Percentiles rank a stretch among this genome's conserved stretches.
Evolutionary conservation across 2,888 invertebrate genomes (phyloP).

Genomic region (Lycia hirtaria): DNA sequence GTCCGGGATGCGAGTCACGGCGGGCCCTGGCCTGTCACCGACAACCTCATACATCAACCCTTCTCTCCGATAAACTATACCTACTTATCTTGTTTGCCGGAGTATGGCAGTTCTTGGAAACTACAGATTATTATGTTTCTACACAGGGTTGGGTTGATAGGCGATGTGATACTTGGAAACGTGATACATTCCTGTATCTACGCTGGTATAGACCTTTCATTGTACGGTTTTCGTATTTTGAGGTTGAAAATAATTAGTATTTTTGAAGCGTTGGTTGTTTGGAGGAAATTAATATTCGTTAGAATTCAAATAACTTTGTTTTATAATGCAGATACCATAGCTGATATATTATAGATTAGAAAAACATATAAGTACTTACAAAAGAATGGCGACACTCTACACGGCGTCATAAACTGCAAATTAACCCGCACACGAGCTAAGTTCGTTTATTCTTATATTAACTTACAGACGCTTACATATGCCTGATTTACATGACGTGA

Average conservation of each 20-base stretch:
- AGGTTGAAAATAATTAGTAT: neutral
- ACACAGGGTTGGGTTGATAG: slow-evolving; percentile 10
- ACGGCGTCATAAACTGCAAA: too few species aligned
- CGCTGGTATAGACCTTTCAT: neutral
- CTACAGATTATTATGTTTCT: slow-evolving; percentile 22
- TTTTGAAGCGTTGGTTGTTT: neutral
- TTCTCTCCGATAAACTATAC: slow-evolving; percentile 54
- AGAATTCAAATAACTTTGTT: neutral
- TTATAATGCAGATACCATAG: too few species aligned
- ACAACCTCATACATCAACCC: slow-evolving; percentile 74
- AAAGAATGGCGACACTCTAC: too few species aligned
- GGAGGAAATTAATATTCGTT: neutral
- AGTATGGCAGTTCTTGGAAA: slow-evolving; percentile 8
- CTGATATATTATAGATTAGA: too few species aligned
- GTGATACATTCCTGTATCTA: neutral
- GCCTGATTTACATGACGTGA: too few species aligned
- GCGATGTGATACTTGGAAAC: slow-evolving; percentile 11
- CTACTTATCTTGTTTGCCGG: slow-evolving; percentile 49
- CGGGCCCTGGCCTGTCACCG: slow-evolving; percentile 63
- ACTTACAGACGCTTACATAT: too few species aligned
- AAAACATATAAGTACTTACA: too few species aligned
- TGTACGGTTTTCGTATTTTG: neutral
- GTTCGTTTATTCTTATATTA: too few species aligned
- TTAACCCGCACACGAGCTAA: too few species aligned
- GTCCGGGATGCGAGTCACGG: slow-evolving; percentile 64